Conservation (phyloP, 2,797 vertebrate genomes). For the Yasuhikotakia modesta region DNA sequence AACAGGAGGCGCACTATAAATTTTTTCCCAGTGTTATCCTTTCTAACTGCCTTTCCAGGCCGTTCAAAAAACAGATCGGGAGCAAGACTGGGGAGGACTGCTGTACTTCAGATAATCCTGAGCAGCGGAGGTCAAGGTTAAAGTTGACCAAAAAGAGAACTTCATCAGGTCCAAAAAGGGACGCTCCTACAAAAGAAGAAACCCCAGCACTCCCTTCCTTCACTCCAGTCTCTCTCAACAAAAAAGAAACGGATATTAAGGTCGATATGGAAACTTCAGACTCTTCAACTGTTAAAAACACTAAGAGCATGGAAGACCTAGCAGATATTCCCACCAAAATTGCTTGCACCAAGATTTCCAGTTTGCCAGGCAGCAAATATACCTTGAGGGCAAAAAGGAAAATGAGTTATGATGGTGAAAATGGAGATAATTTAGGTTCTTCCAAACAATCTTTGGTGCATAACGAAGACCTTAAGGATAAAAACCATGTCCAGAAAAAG, state of each 20-base stretch:
- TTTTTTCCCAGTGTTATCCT: conserved; percentile 99
- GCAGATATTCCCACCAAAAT: conserved; percentile 65
- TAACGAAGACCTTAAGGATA: conserved; percentile 67
- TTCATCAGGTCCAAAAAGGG: conserved; percentile 69
- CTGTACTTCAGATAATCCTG: conserved; percentile 78
- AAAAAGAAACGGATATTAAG: conserved; percentile 53
- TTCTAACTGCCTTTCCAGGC: conserved; percentile 93
- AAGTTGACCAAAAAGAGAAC: conserved; percentile 85
- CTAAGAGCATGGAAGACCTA: conserved; percentile 59
- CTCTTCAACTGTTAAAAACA: conserved; percentile 1
- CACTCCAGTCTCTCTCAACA: conserved; percentile 39
- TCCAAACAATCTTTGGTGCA: conserved; percentile 80
- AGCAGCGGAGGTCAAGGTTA: conserved; percentile 83
- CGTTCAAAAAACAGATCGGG: conserved; percentile 78
- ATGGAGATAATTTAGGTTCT: conserved; percentile 80
- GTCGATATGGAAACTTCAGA: conserved; percentile 49
- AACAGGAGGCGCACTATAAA: conserved; percentile 97
- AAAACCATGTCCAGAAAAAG: conserved; percentile 79
- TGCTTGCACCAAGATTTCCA: conserved; percentile 80
- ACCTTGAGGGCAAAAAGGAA: conserved; percentile 92
- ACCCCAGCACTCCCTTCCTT: conserved; percentile 65
- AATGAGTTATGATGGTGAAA: conserved; percentile 85
- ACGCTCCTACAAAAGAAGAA: conserved; percentile 63
- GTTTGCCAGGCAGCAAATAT: conserved; percentile 92
- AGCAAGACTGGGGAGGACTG: conserved; percentile 69